These are phyloP conservation scores for Etia nguti DNA, from an alignment of 2,113 vertebrate species.

Conservation along the genomic window DNA sequence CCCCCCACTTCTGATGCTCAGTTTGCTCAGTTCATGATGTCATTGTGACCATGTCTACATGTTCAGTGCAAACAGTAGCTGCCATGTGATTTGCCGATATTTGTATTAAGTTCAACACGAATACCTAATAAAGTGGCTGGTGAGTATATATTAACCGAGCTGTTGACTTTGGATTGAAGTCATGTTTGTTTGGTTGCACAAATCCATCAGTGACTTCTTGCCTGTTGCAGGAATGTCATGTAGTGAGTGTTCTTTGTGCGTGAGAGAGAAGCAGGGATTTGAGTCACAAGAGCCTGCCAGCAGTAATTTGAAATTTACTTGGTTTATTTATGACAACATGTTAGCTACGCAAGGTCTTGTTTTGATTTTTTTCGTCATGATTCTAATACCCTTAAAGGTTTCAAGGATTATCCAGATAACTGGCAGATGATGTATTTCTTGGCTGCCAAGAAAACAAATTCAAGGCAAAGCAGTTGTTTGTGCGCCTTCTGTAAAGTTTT, in stretches of 20 bases:
- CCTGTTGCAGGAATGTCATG: neutral
- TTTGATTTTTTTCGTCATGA: neutral
- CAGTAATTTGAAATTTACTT: neutral
- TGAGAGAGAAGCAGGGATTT: neutral
- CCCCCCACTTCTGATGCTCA: neutral
- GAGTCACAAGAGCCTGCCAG: slow-evolving; percentile 9
- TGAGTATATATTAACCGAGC: neutral
- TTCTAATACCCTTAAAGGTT: slow-evolving; percentile 12
- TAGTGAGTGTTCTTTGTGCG: neutral
- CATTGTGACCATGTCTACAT: neutral
- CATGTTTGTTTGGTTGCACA: neutral
- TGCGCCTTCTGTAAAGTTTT: neutral
- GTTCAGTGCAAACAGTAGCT: neutral
- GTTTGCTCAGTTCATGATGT: neutral
- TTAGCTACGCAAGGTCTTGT: neutral
- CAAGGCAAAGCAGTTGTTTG: neutral
- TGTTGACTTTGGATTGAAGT: neutral
- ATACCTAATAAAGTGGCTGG: neutral
- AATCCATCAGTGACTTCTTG: neutral
- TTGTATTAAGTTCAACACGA: neutral
- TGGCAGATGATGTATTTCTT: neutral
- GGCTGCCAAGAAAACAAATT: neutral
- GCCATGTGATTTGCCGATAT: neutral
- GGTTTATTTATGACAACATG: slow-evolving; percentile 10
- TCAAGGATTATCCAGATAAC: neutral